Conservation (phyloP, 2,113 vertebrate species). For the Trematocara unimaculatum region DNA sequence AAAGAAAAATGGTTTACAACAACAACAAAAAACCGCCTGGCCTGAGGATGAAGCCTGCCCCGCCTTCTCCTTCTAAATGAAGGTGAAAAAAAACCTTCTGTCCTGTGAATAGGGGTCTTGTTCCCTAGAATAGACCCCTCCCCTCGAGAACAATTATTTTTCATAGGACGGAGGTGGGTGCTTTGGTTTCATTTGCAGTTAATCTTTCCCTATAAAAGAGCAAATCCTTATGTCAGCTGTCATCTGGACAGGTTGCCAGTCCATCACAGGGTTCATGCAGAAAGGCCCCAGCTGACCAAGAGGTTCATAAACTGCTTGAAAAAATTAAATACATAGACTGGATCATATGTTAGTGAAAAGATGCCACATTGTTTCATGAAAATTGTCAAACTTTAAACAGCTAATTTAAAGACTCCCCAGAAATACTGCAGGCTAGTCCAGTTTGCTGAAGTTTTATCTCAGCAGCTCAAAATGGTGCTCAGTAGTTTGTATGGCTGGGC, state of each 20-base stretch:
- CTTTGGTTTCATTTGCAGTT: neutral
- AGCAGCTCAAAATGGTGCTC: neutral
- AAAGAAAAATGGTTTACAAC: neutral
- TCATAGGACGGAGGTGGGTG: neutral
- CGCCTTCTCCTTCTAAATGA: neutral
- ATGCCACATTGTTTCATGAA: neutral
- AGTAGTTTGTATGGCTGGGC: neutral
- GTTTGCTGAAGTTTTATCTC: neutral
- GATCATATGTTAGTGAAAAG: neutral
- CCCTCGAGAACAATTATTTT: neutral
- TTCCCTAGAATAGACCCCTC: neutral
- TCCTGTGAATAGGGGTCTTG: neutral
- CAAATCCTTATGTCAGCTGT: neutral
- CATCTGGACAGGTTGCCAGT: neutral
- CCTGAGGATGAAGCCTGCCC: neutral
- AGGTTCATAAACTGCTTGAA: neutral
- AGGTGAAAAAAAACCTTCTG: neutral
- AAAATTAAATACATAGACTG: neutral
- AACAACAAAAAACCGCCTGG: neutral
- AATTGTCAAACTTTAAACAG: neutral
- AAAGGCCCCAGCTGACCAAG: neutral
- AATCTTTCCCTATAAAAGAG: neutral
- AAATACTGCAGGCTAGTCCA: neutral
- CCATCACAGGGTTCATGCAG: neutral
- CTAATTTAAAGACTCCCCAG: neutral